Conservation (phyloP, 2,113 vertebrate species). For the Dicerorhinus sumatrensis region DNA sequence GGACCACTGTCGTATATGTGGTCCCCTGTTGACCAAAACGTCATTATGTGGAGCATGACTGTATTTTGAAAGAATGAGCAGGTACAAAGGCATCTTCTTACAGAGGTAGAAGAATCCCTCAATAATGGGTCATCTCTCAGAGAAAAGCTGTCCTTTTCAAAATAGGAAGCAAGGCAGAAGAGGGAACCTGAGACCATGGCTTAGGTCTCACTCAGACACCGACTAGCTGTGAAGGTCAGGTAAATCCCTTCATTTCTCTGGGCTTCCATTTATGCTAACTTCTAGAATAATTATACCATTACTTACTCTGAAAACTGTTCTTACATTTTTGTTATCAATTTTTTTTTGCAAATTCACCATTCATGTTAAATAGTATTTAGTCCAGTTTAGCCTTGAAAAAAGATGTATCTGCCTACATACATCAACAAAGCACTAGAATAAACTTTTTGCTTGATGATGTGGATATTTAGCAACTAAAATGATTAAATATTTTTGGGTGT, state of each 20-base stretch:
- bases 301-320: not conserved
- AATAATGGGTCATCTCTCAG: not conserved
- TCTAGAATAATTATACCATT: not conserved
- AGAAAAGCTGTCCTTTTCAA: not conserved
- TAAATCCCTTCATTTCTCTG: not conserved
- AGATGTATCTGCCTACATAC: not conserved
- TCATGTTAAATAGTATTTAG: not conserved
- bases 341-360: not conserved
- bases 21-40: no score
- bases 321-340: conserved; percentile 19
- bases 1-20: no score
- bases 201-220: not conserved
- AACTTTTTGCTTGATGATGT: not conserved
- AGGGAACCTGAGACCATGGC: not conserved
- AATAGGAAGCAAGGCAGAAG: not conserved
- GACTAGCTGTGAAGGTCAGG: not conserved
- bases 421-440: not conserved
- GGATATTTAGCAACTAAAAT: not conserved
- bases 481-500: not conserved
- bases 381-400: not conserved
- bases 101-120: not conserved
- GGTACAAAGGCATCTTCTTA: not conserved
- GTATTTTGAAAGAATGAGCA: conserved; percentile 14
- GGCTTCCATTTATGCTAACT: not conserved
- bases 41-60: no score